A percentile compares a stretch with the other conserved stretches of the same genome.
phyloP scores from a whole-genome alignment of 2,888 invertebrate species.

The Artemia sinica region DNA sequence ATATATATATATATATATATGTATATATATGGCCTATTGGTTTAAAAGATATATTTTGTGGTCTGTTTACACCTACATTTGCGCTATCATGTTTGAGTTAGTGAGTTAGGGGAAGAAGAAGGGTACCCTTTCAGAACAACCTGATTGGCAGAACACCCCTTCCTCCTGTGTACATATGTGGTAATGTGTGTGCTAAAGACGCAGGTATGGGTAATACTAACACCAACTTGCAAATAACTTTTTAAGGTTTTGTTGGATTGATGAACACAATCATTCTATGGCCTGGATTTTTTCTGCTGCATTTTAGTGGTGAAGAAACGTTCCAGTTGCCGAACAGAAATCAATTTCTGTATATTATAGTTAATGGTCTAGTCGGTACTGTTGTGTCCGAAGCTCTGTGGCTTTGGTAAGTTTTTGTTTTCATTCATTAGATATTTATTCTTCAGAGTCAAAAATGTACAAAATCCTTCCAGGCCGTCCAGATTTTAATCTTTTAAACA shows the following conservation, averaged over 20 bases:
- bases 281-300: conserved; percentile 72
- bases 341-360: conserved; percentile 57
- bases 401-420: conserved; percentile 51
- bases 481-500: too few relatives aligned
- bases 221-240: background rate
- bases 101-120: too few relatives aligned
- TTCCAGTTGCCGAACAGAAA: conserved; percentile 67
- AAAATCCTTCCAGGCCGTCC: too few relatives aligned
- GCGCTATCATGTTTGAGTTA: too few relatives aligned
- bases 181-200: conserved; percentile 1
- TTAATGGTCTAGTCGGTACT: conserved; percentile 78
- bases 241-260: conserved; percentile 74
- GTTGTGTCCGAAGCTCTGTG: conserved; percentile 78
- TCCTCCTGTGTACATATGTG: background rate
- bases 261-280: conserved; percentile 72
- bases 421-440: too few relatives aligned
- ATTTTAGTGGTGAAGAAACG: conserved; percentile 59
- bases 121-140: background rate
- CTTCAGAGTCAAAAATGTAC: too few relatives aligned
- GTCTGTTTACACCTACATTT: too few relatives aligned
- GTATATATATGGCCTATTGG: too few relatives aligned
- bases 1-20: too few relatives aligned
- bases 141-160: background rate
- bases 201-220: background rate
- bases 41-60: too few relatives aligned